A percentile compares a stretch with the other conserved stretches of the same genome.
Evolutionary conservation across 1,140 invertebrate genomes (phyloP).

Genomic region (Tetragnatha versicolor): DNA sequence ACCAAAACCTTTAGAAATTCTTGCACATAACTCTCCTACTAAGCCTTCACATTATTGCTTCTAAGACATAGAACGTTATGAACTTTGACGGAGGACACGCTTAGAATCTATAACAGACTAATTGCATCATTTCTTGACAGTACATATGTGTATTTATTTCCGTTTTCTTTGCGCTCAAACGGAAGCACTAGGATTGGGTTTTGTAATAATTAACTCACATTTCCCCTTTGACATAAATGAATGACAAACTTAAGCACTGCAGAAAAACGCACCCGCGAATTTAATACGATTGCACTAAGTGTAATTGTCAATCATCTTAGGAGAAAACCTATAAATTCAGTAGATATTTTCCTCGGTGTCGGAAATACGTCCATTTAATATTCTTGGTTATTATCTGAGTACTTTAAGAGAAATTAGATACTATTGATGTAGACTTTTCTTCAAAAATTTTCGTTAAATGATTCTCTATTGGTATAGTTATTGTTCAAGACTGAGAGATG

Average conservation of each 20-base stretch:
- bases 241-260: not conserved
- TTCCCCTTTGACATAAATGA: constrained; percentile 21
- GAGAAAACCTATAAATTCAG: constrained; percentile 18
- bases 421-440: too few relatives aligned
- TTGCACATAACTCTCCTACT: too few relatives aligned
- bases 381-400: too few relatives aligned
- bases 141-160: constrained; percentile 5
- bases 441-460: too few relatives aligned
- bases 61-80: too few relatives aligned
- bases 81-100: constrained; percentile 11
- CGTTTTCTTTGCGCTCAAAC: constrained; percentile 14
- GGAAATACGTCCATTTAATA: too few relatives aligned
- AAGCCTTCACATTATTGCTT: too few relatives aligned
- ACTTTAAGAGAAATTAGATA: too few relatives aligned
- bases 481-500: too few relatives aligned
- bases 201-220: constrained; percentile 24
- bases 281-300: not conserved
- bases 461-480: too few relatives aligned
- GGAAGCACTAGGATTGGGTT: constrained; percentile 1
- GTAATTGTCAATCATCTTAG: not conserved
- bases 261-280: not conserved
- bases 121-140: constrained; percentile 11
- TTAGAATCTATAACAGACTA: constrained; percentile 11
- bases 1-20: too few relatives aligned
- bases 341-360: not conserved